Base-by-base conservation (phyloP, 2,797 vertebrate genomes). In the Premnoplex brunnescens region DNA sequence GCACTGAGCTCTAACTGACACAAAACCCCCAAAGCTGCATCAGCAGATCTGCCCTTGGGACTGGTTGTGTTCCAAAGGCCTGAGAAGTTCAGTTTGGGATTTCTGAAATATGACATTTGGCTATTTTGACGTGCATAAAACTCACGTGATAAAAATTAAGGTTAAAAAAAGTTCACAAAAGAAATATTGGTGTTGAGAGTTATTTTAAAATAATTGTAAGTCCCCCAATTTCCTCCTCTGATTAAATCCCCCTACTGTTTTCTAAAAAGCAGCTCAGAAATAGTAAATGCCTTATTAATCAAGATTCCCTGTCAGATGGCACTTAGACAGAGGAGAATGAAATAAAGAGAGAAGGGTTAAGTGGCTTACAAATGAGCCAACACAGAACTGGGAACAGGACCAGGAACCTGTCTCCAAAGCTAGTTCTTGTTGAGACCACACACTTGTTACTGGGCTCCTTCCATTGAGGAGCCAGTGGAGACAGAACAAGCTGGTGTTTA, bases 361-460 rank as follows among this genome's bases (percentile, higher is more conserved):
- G 69, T 91, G 92, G 88, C 73, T 94, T 85, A 88, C 85, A 93
- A 96, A 91, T 43, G 94, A 97, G 94, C 91, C 93, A 88, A 71
- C 59, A 73, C 73, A 90, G 66, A 88, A 76, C 89, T 88, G 95
- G 95, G 95, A 96, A 96, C 48, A 51, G 63, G 72, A 94, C 92
- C 95, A 97, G 91, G 72, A 97, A 92, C 89, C 82, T 93, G 95
- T 94, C 91, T 95, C 78, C 79, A 86, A 93, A 88, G 77, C 88
- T 92, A 67, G 73, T 93, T 85, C 86, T 91, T 64, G 66, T 62
- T 66, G 89, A 95, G 95, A 96, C 94, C 96, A 96, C 95, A 96
- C 88, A 96, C 83, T 96, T 91, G 75, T 91, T 84, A 82, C 76
- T 79, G 91, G 62, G 89, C 55, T 88, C 56, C 58, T 84, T 93